Evolutionary conservation across 2,113 vertebrate genomes (phyloP), one percentile per base, ranked within the genome.

Genomic region (Camelus dromedarius): DNA sequence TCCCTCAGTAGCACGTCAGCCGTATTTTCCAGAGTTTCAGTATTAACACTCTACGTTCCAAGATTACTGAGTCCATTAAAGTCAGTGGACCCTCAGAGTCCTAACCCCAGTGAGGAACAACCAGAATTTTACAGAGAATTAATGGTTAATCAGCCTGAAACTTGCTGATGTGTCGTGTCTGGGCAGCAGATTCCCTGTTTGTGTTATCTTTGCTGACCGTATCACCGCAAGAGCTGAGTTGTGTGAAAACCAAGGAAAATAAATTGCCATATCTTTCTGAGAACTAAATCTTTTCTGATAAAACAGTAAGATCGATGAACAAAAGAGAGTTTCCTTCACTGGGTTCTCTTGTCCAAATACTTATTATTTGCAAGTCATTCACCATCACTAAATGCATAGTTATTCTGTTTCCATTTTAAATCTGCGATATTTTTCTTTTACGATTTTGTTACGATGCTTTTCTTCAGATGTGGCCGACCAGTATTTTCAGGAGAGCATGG

Each of bases 401-500:
- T 70, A 20, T 62, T 91, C 32, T 30, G 50, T 62, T 86, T 83
- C 84, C 80, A 24, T 82, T 76, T 93, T 83, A 42, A 83, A 72
- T 85, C 52, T 50, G 20, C 4, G 18, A 77, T 42, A 42, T 42
- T 42, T 42, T 42, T 42, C 38, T 42, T 42, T 42, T 42, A 42
- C 38, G 38, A 42, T 42, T 16, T 70, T 48, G 1, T 73, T n/a
- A 1, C 35, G 38, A 22, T 93, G 79, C 50, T 70, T 76, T 91
- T 60, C 95, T 81, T 28, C 86, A 99, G 99, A 98, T 38, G 91
- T 92, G 95, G 93, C 98, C 19, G 98, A 98, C 93, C 96, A 91
- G 42, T 97, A 98, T 93, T 99, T 99, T 96, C 98, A 99, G 89
- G 97, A 98, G 92, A 99, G 98, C 96, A 97, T 99, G 82, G 87